Evolutionary conservation across 1,140 invertebrate species (phyloP), one percentile per base, ranked within the genome.

Genomic region (Pseudachorutes palmiensis): DNA sequence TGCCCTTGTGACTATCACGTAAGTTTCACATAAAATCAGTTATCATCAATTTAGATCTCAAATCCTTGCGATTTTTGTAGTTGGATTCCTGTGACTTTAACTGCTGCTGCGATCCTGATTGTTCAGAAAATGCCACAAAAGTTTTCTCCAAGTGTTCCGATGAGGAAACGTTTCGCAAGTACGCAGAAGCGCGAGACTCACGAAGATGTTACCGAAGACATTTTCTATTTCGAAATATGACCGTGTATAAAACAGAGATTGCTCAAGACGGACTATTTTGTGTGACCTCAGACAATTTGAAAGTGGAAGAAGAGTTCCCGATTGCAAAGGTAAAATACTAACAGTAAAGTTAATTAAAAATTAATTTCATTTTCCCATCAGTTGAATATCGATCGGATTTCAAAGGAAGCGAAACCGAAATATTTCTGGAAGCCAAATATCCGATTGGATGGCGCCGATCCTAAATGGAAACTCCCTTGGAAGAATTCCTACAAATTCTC

Each of bases 101-200:
- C 73, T 90, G 88, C 76, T 89, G 88, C 72, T 89, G 88, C 78
- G 88, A 90, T 78, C 71, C 66, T 28, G 87, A 88, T 67, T 90
- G 88, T 75, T 75, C 78, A 16, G 70, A 76, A 2, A 73, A 76
- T 55, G 83, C 88, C 65, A 80, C 79, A 74, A 63, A 72, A 60
- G 76, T 84, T 9, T 89, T 89, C 75, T 76, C 78, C 41, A 70
- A 77, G 63, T 89, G 86, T 69, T 68, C 75, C 36, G 69, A 72
- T 28, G 65, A 71, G 63, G 72, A 72, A 36, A 32, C 57, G 62
- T 65, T 55, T 32, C 49, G 71, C 62, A 26, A 51, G 3, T 32
- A 49, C 33, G 45, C 28, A 60, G 31, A 58, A 48, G 59, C 65
- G 41, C 70, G 76, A 32, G 79, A 78, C 75, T 70, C 76, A 58